Evolutionary conservation across 2,797 vertebrate genomes (phyloP), one percentile per base, ranked within the genome.

Genomic region (Myoxocephalus aenaeus): DNA sequence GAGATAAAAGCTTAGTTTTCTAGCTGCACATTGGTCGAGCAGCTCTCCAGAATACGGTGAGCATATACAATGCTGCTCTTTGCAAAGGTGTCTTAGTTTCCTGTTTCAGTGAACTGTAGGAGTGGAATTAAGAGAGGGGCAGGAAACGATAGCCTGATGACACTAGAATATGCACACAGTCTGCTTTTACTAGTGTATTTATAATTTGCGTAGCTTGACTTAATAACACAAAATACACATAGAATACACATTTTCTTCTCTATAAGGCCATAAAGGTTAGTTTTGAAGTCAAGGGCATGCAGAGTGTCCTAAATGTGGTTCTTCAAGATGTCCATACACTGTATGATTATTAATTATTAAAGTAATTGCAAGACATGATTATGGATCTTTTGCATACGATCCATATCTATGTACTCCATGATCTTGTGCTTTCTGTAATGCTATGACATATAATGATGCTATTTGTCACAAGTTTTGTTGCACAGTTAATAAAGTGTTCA

Each of bases 61-160:
- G 50, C 25, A 4, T 9, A 25, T 17, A 48, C 1, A 25, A 50
- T 13, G 40, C 72, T 73, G 22, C 65, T 76, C 51, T 77, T 56
- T 76, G 51, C 50, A 81, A 6, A 25, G 5, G 1, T 3, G 1
- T 48, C n/a, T 48, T 57, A 6, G 65, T 83, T 90, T 89, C 81
- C 89, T 88, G 83, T 90, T 68, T 80, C 25, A 2, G 8, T 48
- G 27, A 34, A 0, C 22, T 73, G 70, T 61, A 73, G 64, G 58
- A 73, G 62, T 50, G 27, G 4, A 18, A 2, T 18, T 15, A 4
- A 14, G 11, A 42, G 5, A 0, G 6, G 12, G 22, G 2, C 63
- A 82, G 83, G 83, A 88, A 88, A 75, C 69, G 22, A 38, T 7
- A 51, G 56, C 5, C 42, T 25, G 20, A 40, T 40, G 32, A 22